Base-by-base conservation (phyloP, 2,113 vertebrate species). In the Piprites chloris region DNA sequence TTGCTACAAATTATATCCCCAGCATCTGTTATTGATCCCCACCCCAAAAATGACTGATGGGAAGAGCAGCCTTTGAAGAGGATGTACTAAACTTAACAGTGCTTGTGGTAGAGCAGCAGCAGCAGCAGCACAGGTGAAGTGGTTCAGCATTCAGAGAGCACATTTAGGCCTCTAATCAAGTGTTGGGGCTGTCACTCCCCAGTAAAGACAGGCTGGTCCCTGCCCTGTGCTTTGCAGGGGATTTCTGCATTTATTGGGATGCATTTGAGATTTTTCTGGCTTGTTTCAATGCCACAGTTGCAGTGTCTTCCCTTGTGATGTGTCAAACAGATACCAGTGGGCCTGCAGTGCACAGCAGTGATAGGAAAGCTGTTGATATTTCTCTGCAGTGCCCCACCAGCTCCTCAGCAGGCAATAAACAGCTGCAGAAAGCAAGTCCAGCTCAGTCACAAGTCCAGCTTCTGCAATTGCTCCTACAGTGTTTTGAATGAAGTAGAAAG, bases 231-330 rank as follows among this genome's bases (percentile, higher is more conserved):
- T 24, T 42, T 69, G 59, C 26, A 11, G 37, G 59, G 22, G 30
- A 33, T 55, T 59, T 30, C 46, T 7, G 14, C 13, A 1, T 18
- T 61, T 44, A 23, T 53, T 21, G 28, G 26, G 23, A 15, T 33
- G 23, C 2, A 0, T 30, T 32, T 10, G 3, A 62, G 33, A 23
- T 61, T 37, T 2, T 9, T 20, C 17, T 28, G 11, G 18, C 21
- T 76, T 35, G 12, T 20, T 76, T 35, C 21, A n/a, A 20, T 65
- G 49, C 17, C 32, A 35, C 42, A 21, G 13, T 12, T 26, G 39
- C 63, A 72, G 32, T 12, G 23, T 27, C 12, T 87, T 39, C 53
- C 27, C 44, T 28, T 1, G 1, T 26, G 55, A 9, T 2, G 0
- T 22, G 5, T 18, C 17, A 72, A 58, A 3, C 17, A 53, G 72